Evolutionary conservation across 2,797 vertebrate genomes (phyloP), one percentile per base, ranked within the genome.

Genomic region (Alauda arvensis): DNA sequence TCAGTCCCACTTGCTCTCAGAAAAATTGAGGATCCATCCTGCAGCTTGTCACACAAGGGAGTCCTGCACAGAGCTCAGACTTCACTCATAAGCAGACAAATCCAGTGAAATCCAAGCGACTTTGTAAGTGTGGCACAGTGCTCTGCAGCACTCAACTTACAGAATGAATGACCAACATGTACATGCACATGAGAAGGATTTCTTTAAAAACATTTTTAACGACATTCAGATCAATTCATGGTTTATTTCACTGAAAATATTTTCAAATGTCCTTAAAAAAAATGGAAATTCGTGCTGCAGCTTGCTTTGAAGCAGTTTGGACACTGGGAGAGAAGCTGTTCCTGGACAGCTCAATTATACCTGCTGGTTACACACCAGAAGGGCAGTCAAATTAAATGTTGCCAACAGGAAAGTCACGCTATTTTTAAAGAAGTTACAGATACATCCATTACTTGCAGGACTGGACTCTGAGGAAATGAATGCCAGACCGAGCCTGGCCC

Each of bases 31-130:
- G 55, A 40, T 10, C 23, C 1, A 0, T 34, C n/a, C 61, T 33
- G 16, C 53, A 88, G 37, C 37, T n/a, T 51, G 20, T 31, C 10
- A 8, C 0, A 0, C 25, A 48, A 65, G 11, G 14, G 31, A 81
- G 8, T 40, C 33, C 60, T 33, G 26, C 37, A 23, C 5, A 48
- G 67, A 83, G n/a, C 34, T 85, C 70, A 16, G 17, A 68, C 19
- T 31, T 76, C 2, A 1, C 28, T 14, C 43, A 29, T 34, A 46
- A 71, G 10, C 71, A 81, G 43, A 33, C 43, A 79, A 61, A 40
- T 51, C 42, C 20, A 46, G 0, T 8, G 17, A 77, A 78, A 60
- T 56, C 53, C 52, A 57, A 67, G 55, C 10, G 53, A 56, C 24
- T 51, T 21, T n/a, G 6, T 4, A 55, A 26, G 23, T 25, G 42